phyloP scores from a whole-genome alignment of 2,113 vertebrate genomes.

The Dolichallabes microphthalmus region DNA sequence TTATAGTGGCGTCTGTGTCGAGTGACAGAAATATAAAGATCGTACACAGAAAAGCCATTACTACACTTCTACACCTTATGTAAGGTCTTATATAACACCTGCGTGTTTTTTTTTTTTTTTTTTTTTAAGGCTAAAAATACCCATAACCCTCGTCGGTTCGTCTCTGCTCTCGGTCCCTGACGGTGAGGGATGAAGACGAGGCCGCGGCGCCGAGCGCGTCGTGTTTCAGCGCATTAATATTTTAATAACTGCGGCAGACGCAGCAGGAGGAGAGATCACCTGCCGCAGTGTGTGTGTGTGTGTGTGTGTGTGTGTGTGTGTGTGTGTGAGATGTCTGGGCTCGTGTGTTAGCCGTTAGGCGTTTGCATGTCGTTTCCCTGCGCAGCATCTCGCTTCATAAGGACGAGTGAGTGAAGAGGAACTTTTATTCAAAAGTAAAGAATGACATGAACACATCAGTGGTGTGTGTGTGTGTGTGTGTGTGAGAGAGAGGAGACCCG shows the following conservation, averaged over 20 bases:
- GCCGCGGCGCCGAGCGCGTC: background rate
- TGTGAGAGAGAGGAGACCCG: no score
- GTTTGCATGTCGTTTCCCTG: background rate
- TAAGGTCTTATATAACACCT: constrained; percentile 28
- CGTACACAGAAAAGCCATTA: background rate
- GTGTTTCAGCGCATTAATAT: constrained; percentile 53
- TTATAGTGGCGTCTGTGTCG: background rate
- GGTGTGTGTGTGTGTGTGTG: no score
- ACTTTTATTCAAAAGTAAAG: no score
- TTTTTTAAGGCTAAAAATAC: constrained; percentile 34
- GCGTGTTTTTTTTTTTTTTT: background rate
- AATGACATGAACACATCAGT: no score
- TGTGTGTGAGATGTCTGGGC: background rate
- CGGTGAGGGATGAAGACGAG: background rate
- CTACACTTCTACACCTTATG: background rate
- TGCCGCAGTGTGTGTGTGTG: background rate
- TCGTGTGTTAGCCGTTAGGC: background rate
- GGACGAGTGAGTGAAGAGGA: background rate
- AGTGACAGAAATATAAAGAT: background rate
- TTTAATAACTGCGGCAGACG: constrained; percentile 48
- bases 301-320: background rate
- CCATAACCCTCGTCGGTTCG: constrained; percentile 16
- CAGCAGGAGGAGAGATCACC: constrained; percentile 15
- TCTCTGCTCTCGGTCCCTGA: background rate
- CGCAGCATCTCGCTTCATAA: background rate